phyloP scores from a whole-genome alignment of 2,888 invertebrate genomes.

The Acrobasis suavella region DNA sequence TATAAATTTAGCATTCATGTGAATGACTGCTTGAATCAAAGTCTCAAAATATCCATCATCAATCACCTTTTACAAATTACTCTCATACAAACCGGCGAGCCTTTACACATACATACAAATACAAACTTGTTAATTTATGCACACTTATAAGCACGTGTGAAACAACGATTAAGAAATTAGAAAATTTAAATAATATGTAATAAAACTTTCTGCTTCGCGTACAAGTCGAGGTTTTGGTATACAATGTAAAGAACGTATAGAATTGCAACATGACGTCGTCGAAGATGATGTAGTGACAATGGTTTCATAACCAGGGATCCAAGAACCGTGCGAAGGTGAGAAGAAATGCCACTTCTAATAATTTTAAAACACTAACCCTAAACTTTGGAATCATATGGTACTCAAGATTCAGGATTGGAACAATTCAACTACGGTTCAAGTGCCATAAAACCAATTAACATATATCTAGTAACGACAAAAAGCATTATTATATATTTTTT shows the following conservation, averaged over 20 bases:
- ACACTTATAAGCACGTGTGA: not conserved
- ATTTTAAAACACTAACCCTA: too few relatives aligned
- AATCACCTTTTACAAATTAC: not conserved
- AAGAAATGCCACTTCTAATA: too few relatives aligned
- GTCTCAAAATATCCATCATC: not conserved
- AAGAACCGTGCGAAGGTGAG: too few relatives aligned
- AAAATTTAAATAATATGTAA: slow-evolving; percentile 16
- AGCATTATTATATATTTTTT: too few relatives aligned
- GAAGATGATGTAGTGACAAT: too few relatives aligned
- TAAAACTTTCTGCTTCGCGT: slow-evolving; percentile 18
- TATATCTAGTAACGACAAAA: too few relatives aligned
- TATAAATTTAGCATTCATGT: not conserved
- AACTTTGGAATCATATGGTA: too few relatives aligned
- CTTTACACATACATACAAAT: not conserved
- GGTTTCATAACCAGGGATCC: too few relatives aligned
- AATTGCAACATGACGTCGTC: not conserved
- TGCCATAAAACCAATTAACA: too few relatives aligned
- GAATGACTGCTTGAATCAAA: not conserved
- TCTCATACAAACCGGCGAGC: slow-evolving; percentile 8
- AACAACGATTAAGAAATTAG: slow-evolving; percentile 1
- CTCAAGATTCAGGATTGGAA: too few relatives aligned
- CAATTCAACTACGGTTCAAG: too few relatives aligned
- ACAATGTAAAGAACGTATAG: not conserved
- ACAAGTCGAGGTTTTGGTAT: not conserved
- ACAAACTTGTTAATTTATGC: slow-evolving; percentile 3